Conservation (phyloP, 2,797 vertebrate species). For the Melanogrammus aeglefinus region DNA sequence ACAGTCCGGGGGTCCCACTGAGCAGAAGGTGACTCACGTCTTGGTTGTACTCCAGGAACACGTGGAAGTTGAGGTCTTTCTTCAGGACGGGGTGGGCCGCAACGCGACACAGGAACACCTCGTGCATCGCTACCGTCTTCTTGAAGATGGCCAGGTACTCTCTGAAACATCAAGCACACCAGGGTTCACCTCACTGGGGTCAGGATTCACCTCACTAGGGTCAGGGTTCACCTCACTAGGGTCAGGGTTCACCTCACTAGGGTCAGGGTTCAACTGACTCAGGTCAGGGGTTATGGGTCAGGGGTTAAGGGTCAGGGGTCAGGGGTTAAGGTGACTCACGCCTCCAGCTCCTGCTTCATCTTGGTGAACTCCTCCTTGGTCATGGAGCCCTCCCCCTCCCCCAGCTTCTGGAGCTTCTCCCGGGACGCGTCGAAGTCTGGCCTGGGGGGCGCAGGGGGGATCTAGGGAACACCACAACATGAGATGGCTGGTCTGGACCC, state of each 20-base stretch:
- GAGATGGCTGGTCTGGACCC: not conserved
- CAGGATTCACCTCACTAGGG: not conserved
- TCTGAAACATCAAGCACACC: slow-evolving; percentile 61
- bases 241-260: too few relatives aligned
- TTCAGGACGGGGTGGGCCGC: slow-evolving; percentile 95
- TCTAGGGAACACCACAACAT: slow-evolving; percentile 70
- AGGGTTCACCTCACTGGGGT: too few relatives aligned
- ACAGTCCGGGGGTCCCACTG: not conserved
- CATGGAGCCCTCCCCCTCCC: slow-evolving; percentile 98
- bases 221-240: too few relatives aligned
- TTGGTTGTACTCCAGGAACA: slow-evolving; percentile 99
- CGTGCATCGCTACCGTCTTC: slow-evolving; percentile 98
- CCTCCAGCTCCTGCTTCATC: slow-evolving; percentile 99
- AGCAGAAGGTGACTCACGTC: slow-evolving; percentile 76
- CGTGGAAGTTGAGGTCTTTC: slow-evolving; percentile 98
- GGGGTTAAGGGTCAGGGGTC: not conserved
- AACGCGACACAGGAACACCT: slow-evolving; percentile 96
- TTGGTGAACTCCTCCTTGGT: slow-evolving; percentile 99
- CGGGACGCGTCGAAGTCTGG: slow-evolving; percentile 98
- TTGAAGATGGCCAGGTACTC: slow-evolving; percentile 99
- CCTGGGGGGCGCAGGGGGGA: slow-evolving; percentile 92
- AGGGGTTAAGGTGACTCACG: slow-evolving; percentile 77
- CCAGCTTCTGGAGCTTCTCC: slow-evolving; percentile 97
- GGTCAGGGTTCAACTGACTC: too few relatives aligned
- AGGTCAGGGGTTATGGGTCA: too few relatives aligned